Evolutionary conservation across 2,113 vertebrate genomes (phyloP).

Genomic region (Otis tarda): DNA sequence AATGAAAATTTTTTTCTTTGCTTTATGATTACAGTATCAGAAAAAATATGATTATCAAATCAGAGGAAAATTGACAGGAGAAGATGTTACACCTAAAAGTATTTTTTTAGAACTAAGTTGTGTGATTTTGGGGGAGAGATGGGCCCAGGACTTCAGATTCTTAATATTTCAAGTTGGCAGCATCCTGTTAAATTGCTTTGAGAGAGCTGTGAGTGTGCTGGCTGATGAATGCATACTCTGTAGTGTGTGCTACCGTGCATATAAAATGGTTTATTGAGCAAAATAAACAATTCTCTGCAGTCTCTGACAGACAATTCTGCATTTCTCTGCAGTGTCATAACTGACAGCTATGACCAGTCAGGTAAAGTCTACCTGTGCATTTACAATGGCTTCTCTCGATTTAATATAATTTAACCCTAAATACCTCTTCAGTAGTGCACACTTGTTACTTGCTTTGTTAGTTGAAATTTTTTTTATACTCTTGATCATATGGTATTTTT

Average conservation of each 20-base stretch:
- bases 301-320: conserved; percentile 3
- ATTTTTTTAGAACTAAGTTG: not conserved
- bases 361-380: not conserved
- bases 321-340: conserved; percentile 5
- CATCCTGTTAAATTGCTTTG: conserved; percentile 25
- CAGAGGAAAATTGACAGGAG: not conserved
- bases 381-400: not conserved
- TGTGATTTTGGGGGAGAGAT: not conserved
- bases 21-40: no score
- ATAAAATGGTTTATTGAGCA: conserved; percentile 54
- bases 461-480: not conserved
- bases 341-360: not conserved
- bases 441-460: not conserved
- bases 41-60: not conserved
- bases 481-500: not conserved
- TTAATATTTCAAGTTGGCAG: conserved; percentile 25
- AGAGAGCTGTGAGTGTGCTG: not conserved
- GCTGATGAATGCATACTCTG: conserved; percentile 31
- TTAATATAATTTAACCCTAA: not conserved
- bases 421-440: not conserved
- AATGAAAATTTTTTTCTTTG: not conserved
- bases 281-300: conserved; percentile 52
- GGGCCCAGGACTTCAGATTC: not conserved
- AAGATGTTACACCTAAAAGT: not conserved
- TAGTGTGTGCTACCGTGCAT: conserved; percentile 38